Evolutionary conservation across 2,888 invertebrate species (phyloP), one percentile per base, ranked within the genome.

Genomic region (Athalia circularis): DNA sequence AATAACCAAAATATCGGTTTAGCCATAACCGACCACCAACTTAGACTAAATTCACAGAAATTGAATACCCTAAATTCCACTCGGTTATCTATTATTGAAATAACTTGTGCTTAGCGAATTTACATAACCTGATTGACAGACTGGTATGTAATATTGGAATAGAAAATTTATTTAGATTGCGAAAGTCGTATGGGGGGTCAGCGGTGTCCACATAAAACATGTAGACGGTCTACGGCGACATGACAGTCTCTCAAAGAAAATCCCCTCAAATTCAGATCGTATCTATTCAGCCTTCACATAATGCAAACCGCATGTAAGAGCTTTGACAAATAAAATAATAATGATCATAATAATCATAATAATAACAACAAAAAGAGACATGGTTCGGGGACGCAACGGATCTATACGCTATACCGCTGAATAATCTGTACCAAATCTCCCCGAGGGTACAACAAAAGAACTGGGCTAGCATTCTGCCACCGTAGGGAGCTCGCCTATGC

Each of bases 381-480:
- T 47, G 11, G n/a, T 72, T 47, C 9, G 59, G 57, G 5, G 13
- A 72, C 57, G 59, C 57, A 72, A 72, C 29, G n/a, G 45, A 57
- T 47, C 57, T 47, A 59, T 59, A 72, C 15, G 72, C 52, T 54
- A 29, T 29, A 29, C 29, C 29, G 59, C 47, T 72, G 72, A 72
- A 72, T 72, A 72, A 72, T 72, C 57, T 45, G 72, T 47, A 72
- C 72, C 57, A 59, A 47, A 72, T 70, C 52, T 65, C 48, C 29
- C 54, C 59, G 50, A 48, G 50, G 52, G 78, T 43, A 57, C 65
- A 57, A 61, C 67, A 50, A 76, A 67, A 76, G 76, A 68, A 76
- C n/a, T 29, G 61, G 80, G 79, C 81, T 82, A 80, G 79, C 82
- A 82, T 83, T 83, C 83, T 81, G 67, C 77, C 79, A 79, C 79